Base-by-base conservation (phyloP, 2,113 vertebrate species). In the Microcebus jonahi region DNA sequence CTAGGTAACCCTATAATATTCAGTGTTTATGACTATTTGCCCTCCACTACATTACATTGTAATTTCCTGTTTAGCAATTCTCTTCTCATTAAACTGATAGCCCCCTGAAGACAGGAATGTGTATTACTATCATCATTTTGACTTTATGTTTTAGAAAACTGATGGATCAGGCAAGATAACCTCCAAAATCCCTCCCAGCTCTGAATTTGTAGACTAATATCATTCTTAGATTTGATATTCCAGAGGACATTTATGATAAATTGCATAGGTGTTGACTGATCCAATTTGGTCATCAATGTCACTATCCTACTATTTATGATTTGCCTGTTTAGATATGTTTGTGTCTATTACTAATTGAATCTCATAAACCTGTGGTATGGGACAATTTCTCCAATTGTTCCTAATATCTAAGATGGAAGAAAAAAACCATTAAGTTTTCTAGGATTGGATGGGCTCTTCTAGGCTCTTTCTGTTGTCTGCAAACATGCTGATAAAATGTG, bases 141-240 rank as follows among this genome's bases (percentile, higher is more conserved):
- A 87, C 57, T 88, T 83, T 61, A 81, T 39, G 14, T 97, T 96
- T 65, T 3, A 9, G 34, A 39, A 88, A 94, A 84, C 5, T 82
- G 23, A 90, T 53, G 15, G 34, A n/a, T 90, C 45, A 45, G 42
- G 59, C 2, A 83, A 82, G 17, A 83, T 83, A 83, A 87, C 96
- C 27, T 91, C 48, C 39, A n/a, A 85, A 82, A 96, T 95, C 29
- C 48, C 21, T 80, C 50, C 18, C 3, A 86, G 31, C 2, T 57
- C 36, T 94, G 53, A 86, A 89, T 95, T 80, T 90, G 17, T 79
- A 96, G 82, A 77, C 25, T 57, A n/a, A 83, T 86, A 11, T 79
- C 79, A 90, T 96, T 82, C 18, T 91, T 89, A 34, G 31, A 73
- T 84, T 91, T 91, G 63, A 75, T 21, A 76, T 97, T 81, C 75